Percentiles rank a stretch among this genome's conserved stretches.
These are phyloP conservation scores for Gobio occitaniae DNA, from an alignment of 2,797 vertebrate genomes.

Conservation along the genomic window DNA sequence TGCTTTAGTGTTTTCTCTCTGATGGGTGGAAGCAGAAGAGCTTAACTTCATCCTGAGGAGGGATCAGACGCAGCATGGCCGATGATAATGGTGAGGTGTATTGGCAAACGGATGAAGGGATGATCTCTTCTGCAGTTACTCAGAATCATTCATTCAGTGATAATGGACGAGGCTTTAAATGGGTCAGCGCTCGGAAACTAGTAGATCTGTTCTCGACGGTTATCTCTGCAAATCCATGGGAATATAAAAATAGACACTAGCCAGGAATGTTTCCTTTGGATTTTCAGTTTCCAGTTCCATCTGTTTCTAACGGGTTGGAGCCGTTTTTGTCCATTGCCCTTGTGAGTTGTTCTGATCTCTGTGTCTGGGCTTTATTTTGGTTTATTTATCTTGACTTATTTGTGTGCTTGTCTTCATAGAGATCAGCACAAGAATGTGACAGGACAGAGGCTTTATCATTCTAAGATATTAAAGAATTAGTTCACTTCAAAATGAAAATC, in stretches of 20 bases:
- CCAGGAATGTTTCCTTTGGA: not conserved
- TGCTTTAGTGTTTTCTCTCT: slow-evolving; percentile 17
- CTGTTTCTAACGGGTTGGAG: not conserved
- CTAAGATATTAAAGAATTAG: not conserved
- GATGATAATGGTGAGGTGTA: slow-evolving; percentile 49
- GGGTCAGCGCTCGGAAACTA: not conserved
- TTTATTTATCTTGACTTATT: not conserved
- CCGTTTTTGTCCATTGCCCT: not conserved
- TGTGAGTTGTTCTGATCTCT: not conserved
- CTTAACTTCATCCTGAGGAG: slow-evolving; percentile 26
- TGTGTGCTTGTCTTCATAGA: not conserved
- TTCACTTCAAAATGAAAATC: no score
- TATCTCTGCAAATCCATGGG: not conserved
- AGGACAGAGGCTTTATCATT: not conserved
- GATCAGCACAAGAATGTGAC: not conserved
- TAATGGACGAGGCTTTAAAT: not conserved
- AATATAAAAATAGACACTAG: slow-evolving; percentile 44
- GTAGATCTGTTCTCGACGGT: not conserved
- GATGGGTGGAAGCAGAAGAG: not conserved
- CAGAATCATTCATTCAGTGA: not conserved
- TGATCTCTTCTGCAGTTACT: not conserved
- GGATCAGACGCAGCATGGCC: slow-evolving; percentile 46
- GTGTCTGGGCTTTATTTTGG: not conserved
- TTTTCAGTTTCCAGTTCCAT: not conserved
- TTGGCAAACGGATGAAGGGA: not conserved